phyloP scores from a whole-genome alignment of 2,113 vertebrate genomes.

The Dipodomys spectabilis region DNA sequence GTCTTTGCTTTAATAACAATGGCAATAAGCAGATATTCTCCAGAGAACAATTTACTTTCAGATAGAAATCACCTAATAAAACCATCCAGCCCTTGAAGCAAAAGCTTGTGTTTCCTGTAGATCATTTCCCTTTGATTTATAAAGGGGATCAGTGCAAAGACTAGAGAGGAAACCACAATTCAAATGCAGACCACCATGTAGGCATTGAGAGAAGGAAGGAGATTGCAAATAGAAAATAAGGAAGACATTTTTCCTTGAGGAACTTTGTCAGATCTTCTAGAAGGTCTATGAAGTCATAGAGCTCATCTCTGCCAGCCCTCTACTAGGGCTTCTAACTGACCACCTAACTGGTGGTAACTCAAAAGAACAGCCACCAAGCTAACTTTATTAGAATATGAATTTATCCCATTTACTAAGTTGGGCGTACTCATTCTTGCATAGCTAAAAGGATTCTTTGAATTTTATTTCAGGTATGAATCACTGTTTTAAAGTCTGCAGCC shows the following conservation, averaged over 20 bases:
- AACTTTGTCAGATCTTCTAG: neutral
- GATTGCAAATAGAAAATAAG: neutral
- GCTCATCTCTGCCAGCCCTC: neutral
- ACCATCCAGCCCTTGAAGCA: neutral
- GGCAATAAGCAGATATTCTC: constrained; percentile 26
- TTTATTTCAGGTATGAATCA: constrained; percentile 13
- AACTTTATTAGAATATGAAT: neutral
- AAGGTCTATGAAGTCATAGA: neutral
- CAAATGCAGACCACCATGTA: neutral
- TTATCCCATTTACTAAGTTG: neutral
- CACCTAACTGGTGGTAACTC: neutral
- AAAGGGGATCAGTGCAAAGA: neutral
- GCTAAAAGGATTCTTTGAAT: constrained; percentile 37
- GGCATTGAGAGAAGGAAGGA: neutral
- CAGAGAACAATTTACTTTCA: constrained; percentile 55
- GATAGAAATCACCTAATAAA: constrained; percentile 54
- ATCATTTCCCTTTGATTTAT: constrained; percentile 35
- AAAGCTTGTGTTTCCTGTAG: constrained; percentile 20
- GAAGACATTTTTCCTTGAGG: constrained; percentile 2
- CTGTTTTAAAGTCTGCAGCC: neutral
- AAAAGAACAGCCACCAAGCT: neutral
- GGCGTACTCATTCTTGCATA: neutral
- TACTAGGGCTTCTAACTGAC: neutral
- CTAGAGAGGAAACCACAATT: constrained; percentile 12
- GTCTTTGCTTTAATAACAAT: constrained; percentile 26